Evolutionary conservation across 2,888 invertebrate genomes (phyloP).

Genomic region (Polyploca ridens): DNA sequence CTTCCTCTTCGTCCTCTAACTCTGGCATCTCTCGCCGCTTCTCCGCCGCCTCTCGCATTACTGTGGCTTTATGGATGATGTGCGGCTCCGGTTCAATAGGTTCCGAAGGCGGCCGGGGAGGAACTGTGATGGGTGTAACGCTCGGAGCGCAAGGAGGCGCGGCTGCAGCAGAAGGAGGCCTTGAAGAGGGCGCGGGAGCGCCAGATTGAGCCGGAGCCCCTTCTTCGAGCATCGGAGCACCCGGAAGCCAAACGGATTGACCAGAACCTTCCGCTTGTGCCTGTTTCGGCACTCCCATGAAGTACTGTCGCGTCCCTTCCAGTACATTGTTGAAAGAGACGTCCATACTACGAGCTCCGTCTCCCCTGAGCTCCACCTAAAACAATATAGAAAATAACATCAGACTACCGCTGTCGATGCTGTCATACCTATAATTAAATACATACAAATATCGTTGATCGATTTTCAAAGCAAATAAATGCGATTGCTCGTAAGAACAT

Average conservation of each 20-base stretch:
- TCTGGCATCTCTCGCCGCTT: conserved; percentile 76
- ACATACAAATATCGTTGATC: conserved; percentile 5
- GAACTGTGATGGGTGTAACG: conserved; percentile 57
- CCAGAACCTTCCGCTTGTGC: conserved; percentile 69
- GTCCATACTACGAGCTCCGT: conserved; percentile 87
- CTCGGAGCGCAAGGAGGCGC: conserved; percentile 61
- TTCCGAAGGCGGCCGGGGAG: conserved; percentile 78
- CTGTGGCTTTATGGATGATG: conserved; percentile 81
- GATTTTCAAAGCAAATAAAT: conserved; percentile 14
- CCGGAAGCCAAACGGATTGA: conserved; percentile 67
- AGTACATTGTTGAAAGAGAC: conserved; percentile 90
- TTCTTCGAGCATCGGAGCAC: conserved; percentile 64
- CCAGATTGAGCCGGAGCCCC: conserved; percentile 74
- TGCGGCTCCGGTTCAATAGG: conserved; percentile 82
- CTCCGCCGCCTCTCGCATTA: conserved; percentile 81
- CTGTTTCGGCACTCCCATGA: conserved; percentile 90
- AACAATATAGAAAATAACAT: conserved; percentile 39
- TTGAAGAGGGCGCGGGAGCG: conserved; percentile 72
- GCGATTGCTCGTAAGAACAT: conserved; percentile 14
- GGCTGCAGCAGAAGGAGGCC: conserved; percentile 80
- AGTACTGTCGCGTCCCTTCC: conserved; percentile 93
- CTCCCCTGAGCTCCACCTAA: conserved; percentile 60
- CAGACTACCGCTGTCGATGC: not conserved
- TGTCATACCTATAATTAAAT: conserved; percentile 6
- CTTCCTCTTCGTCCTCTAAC: conserved; percentile 75